A percentile compares a stretch with the other conserved stretches of the same genome.
These are phyloP conservation scores for Dicrurus megarhynchus DNA, from an alignment of 2,113 vertebrate species.

Conservation along the genomic window DNA sequence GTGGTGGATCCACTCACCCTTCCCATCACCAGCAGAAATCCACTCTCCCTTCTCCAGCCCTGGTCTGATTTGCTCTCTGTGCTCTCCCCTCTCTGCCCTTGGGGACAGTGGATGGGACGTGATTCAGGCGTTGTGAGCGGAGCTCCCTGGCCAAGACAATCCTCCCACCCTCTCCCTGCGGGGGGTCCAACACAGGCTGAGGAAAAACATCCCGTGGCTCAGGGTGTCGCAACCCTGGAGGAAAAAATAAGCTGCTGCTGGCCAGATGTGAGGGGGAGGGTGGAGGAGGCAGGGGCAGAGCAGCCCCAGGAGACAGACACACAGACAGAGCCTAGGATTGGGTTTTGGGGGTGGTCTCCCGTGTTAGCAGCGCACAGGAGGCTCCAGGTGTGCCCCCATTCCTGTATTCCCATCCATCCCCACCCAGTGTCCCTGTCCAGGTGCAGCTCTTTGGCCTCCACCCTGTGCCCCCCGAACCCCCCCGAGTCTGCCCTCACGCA, in stretches of 20 bases:
- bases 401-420: neutral
- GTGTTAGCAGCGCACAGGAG: neutral
- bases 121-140: accelerated
- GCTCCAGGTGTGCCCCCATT: neutral
- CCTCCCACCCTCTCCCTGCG: accelerated
- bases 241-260: neutral
- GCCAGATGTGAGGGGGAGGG: neutral
- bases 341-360: neutral
- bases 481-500: neutral
- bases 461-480: accelerated
- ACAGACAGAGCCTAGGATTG: accelerated
- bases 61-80: accelerated
- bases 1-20: neutral
- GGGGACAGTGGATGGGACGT: neutral
- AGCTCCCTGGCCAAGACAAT: accelerated
- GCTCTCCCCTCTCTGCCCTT: accelerated
- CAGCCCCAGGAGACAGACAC: neutral
- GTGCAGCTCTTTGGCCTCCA: neutral
- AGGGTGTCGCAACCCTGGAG: neutral
- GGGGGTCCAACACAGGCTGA: neutral
- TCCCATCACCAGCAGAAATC: too few species aligned
- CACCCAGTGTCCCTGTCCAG: neutral
- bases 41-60: neutral
- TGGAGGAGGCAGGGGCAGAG: neutral
- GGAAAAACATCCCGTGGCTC: neutral